phyloP scores from a whole-genome alignment of 2,888 invertebrate species.

The Cerastis leucographa region DNA sequence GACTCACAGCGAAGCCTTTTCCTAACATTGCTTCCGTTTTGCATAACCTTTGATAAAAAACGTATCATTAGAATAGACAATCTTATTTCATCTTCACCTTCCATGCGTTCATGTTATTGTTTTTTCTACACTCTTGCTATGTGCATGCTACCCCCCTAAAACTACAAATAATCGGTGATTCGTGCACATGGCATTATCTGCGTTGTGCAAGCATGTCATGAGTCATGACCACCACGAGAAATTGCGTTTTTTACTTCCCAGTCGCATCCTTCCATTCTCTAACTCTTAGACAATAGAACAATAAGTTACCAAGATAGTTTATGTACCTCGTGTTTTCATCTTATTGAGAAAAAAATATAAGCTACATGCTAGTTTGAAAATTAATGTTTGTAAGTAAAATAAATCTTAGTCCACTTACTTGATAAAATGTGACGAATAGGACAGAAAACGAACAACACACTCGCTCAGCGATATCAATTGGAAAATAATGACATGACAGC shows the following conservation, averaged over 20 bases:
- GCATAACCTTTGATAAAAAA: conserved; percentile 72
- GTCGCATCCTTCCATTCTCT: conserved; percentile 31
- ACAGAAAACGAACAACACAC: conserved; percentile 40
- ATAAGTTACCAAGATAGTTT: not conserved
- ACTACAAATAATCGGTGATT: not conserved
- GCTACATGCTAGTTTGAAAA: not conserved
- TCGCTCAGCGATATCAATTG: conserved; percentile 18
- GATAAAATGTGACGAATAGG: conserved; percentile 40
- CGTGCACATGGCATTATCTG: conserved; percentile 21
- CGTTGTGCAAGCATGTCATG: conserved; percentile 34
- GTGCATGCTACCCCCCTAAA: not conserved
- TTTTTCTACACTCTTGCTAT: not conserved
- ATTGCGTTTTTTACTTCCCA: conserved; percentile 27
- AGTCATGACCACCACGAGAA: conserved; percentile 43
- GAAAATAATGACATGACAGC: conserved; percentile 59
- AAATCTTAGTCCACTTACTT: conserved; percentile 58
- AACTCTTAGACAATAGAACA: conserved; percentile 19
- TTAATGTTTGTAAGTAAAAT: not conserved
- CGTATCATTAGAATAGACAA: conserved; percentile 2
- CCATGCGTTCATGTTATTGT: not conserved
- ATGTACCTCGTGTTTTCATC: not conserved
- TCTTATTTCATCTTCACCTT: not conserved
- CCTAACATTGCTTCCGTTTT: conserved; percentile 71
- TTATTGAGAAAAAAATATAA: not conserved
- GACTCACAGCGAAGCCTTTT: conserved; percentile 84